Evolutionary conservation across 2,888 invertebrate species (phyloP).

Genomic region (Ormyrus nitidulus): DNA sequence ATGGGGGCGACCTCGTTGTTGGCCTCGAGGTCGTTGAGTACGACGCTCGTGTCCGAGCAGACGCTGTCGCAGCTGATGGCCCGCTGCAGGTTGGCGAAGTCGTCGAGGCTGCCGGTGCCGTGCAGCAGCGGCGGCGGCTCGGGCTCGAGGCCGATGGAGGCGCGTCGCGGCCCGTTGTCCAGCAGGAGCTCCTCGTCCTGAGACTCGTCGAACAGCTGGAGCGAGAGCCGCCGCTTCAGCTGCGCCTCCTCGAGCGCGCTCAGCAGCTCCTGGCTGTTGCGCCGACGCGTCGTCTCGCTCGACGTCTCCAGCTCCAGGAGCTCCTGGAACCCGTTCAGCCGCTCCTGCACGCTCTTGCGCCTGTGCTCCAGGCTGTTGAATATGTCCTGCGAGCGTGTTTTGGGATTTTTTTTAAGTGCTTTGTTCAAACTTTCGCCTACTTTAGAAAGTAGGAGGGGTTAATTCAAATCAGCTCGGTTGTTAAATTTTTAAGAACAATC

Average conservation of each 20-base stretch:
- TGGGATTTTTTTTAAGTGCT: neutral
- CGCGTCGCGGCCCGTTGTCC: conserved; percentile 60
- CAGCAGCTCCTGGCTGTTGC: conserved; percentile 69
- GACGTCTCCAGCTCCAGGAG: conserved; percentile 64
- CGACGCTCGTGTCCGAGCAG: conserved; percentile 86
- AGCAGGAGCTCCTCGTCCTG: conserved; percentile 10
- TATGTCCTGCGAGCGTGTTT: conserved; percentile 65
- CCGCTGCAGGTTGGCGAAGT: conserved; percentile 77
- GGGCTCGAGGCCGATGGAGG: conserved; percentile 67
- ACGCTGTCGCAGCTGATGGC: conserved; percentile 89
- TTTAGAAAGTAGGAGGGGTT: no score
- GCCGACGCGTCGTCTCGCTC: conserved; percentile 60
- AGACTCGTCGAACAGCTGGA: conserved; percentile 61
- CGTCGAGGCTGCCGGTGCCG: conserved; percentile 56
- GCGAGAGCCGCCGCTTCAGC: conserved; percentile 66
- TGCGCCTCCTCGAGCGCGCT: conserved; percentile 69
- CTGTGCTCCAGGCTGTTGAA: conserved; percentile 72
- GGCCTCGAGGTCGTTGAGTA: conserved; percentile 80
- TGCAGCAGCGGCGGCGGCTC: conserved; percentile 61
- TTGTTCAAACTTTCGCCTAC: no score
- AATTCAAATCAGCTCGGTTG: no score
- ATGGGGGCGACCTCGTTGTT: conserved; percentile 81
- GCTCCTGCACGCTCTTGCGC: conserved; percentile 70
- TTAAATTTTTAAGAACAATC: no score
- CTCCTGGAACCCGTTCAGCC: conserved; percentile 69